These are phyloP conservation scores for Caenorhabditis inopinata DNA, from an alignment of 1,140 invertebrate genomes.

Conservation along the genomic window DNA sequence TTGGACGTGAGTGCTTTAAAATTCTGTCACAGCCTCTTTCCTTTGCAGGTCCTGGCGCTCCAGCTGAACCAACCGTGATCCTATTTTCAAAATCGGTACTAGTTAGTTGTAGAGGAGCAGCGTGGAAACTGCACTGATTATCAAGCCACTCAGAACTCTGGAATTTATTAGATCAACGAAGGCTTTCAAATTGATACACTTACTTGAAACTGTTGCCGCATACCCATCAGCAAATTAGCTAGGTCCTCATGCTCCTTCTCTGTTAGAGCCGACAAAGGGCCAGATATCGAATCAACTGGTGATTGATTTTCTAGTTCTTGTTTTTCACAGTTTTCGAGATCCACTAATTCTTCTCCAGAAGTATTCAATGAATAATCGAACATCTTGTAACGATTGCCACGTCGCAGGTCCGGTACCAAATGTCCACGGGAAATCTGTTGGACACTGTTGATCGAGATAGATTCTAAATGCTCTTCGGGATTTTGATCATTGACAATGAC, in stretches of 20 bases:
- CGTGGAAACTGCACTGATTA: background rate
- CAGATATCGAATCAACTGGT: background rate
- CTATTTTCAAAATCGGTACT: background rate
- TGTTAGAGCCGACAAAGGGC: background rate
- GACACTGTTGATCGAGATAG: background rate
- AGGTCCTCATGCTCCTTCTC: background rate
- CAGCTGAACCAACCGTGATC: background rate
- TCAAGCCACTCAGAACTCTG: background rate
- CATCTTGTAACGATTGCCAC: conserved; percentile 7
- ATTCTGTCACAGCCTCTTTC: background rate
- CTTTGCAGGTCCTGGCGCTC: background rate
- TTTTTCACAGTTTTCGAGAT: background rate
- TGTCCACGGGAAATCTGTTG: background rate
- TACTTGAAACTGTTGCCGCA: background rate
- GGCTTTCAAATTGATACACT: background rate
- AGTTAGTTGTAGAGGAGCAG: background rate
- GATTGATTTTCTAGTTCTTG: background rate
- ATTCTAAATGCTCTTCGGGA: background rate
- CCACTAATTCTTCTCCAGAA: background rate
- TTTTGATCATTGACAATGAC: background rate
- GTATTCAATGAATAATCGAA: background rate
- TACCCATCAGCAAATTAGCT: background rate
- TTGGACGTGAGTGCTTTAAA: background rate
- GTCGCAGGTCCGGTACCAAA: background rate
- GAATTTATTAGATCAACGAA: background rate